Base-by-base conservation (phyloP, 23 tunicate genomes). In the Ciona savignyi region DNA sequence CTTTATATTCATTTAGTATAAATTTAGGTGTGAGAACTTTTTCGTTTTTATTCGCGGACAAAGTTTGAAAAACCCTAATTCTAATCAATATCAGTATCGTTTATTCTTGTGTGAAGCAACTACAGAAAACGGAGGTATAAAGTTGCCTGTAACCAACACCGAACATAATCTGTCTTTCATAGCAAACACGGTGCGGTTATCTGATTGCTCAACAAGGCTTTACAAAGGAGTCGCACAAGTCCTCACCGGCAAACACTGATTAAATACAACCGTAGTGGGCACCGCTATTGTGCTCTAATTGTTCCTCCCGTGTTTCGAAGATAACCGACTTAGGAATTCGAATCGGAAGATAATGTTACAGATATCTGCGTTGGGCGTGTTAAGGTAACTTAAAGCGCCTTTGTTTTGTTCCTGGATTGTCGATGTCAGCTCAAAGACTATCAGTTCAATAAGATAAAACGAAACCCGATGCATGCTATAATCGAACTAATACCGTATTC, bases 331-430 rank as follows among this genome's bases (percentile, higher is more conserved):
- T 63, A 25, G 24, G 28, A 63, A n/a, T 63, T 63, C 67, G 26
- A 30, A 30, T 22, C 19, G 27, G 22, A 21, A 27, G 42, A 70
- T 79, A 70, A 70, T 79, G 30, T 79, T 79, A 51, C 83, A 20
- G 6, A 33, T 60, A 20, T 66, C 70, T 79, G 76, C 68, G 56
- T 56, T 23, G 72, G 83, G 83, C 83, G 83, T 79, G 68, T 33
- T 70, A 30, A 70, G 23, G 83, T 33, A 79, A 79, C 68, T 3
- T 70, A 2, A 79, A 9, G 31, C 65, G 27, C 35, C 32, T 42
- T 11, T 11, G 19, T 74, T 61, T 56, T 34, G 3, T 27, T 24
- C 34, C 27, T 23, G 27, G 35, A 24, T 4, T 68, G 9, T 11
- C 73, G n/a, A n/a, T n/a, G n/a, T n/a, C n/a, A n/a, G n/a, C n/a